Evolutionary conservation across 2,113 vertebrate genomes (phyloP), one percentile per base, ranked within the genome.

Genomic region (Lanius collurio): DNA sequence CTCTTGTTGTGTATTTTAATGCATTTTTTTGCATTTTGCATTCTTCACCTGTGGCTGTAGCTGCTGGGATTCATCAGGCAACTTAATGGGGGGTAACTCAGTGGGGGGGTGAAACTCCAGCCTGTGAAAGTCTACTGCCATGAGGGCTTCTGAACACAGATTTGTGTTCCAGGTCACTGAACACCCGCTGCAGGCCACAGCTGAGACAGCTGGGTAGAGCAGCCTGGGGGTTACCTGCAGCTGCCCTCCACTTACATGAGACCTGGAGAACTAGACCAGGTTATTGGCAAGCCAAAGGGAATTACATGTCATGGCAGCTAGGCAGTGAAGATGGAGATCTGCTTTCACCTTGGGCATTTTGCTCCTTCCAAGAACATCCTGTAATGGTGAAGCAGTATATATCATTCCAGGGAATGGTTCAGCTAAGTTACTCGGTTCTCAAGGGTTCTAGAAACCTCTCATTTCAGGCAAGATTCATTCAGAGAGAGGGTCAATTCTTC

Each of bases 171-270:
- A 75, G 55, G 77, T 65, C 64, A 84, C 7, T 2, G 1, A 76
- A 59, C 30, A 12, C 22, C 10, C 0, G 0, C 57, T 64, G 17
- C 2, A 4, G 83, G 59, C 60, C 78, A 23, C 56, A 46, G 74
- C 74, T 24, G 26, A 50, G 60, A 14, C 50, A 62, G 37, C 26
- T 2, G 3, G 26, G 41, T 27, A 22, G 20, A 56, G 39, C 87
- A 77, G 2, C 35, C 69, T 49, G 28, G 28, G 47, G 59, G 19
- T 63, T 83, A 60, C 2, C 75, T 76, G 59, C 70, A 76, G 63
- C 78, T 63, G 90, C 50, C 46, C 59, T 74, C 70, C 24, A 17
- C 57, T 50, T 62, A 31, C 8, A 2, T 19, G 21, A 64, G 21
- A 13, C 46, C 42, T 24, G 64, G 81, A 83, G n/a, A 89, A 71